phyloP scores from a whole-genome alignment of 92 coral and sea anemone genomes.

The Plumapathes pennacea region DNA sequence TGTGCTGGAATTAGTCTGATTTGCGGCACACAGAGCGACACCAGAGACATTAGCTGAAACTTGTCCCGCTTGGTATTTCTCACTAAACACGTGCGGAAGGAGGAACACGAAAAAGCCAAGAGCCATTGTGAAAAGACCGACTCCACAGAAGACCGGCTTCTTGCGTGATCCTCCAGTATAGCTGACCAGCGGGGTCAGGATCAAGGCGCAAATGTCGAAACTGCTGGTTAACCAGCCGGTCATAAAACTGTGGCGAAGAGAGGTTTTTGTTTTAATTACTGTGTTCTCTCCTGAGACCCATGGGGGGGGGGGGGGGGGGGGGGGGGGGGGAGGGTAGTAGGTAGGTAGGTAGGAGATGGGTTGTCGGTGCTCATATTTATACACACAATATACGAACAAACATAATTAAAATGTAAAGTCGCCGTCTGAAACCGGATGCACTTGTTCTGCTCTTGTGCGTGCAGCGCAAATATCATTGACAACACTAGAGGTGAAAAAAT shows the following conservation, averaged over 20 bases:
- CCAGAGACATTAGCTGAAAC: no score
- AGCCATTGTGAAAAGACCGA: constrained; percentile 68
- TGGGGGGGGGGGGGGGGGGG: neutral
- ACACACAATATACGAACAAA: no score
- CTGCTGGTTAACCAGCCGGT: constrained; percentile 73
- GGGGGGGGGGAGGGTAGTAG: neutral
- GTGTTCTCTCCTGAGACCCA: no score
- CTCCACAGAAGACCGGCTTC: constrained; percentile 80
- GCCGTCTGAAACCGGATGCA: no score
- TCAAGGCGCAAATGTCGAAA: constrained; percentile 69
- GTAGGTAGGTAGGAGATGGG: neutral
- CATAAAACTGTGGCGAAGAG: constrained; percentile 76
- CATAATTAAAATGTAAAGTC: no score
- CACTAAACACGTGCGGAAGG: constrained; percentile 76
- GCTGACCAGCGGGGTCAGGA: constrained; percentile 69
- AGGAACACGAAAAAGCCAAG: constrained; percentile 67
- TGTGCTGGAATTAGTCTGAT: constrained; percentile 1
- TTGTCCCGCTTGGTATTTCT: constrained; percentile 73
- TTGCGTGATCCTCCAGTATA: constrained; percentile 74
- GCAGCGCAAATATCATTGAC: no score
- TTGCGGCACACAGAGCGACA: constrained; percentile 8
- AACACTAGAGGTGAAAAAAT: no score
- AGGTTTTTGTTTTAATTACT: no score
- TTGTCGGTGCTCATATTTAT: no score
- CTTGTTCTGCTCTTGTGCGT: no score